Base-by-base conservation (phyloP, 2,797 vertebrate genomes). In the Spinus olivaceus region DNA sequence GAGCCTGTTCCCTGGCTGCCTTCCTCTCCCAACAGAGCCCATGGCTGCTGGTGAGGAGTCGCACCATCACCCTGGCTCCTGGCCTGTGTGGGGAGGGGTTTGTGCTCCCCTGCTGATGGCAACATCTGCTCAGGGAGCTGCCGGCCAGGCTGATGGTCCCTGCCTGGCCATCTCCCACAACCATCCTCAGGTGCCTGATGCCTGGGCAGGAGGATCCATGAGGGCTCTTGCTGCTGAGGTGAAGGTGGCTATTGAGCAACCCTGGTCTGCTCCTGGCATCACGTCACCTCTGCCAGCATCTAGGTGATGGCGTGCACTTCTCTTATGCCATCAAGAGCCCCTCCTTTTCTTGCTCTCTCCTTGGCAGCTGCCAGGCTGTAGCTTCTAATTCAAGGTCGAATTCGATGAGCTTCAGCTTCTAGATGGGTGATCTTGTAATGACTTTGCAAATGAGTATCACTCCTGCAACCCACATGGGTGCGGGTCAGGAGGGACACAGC, bases 71-170 rank as follows among this genome's bases (percentile, higher is more conserved):
- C 27, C 76, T 93, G 89, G 82, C 85, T 91, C 63, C 74, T 0
- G 2, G 71, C 71, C 87, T 1, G 0, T 0, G 0, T 1, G 0
- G 33, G n/a, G 42, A 81, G 54, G 80, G 42, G 14, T 65, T 92
- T 80, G 72, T 3, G 19, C 42, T 90, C 42, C 71, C 88, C 94
- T 77, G 79, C 70, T 0, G 3, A 37, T 22, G 25, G 35, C 41
- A 61, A 92, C 95, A 91, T 91, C 96, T 97, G 96, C 42, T 94
- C 27, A 57, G 50, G 2, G 22, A 56, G 72, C 87, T 81, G 72
- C 71, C 1, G 12, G 76, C 73, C 59, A 53, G 66, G 41, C 49
- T 67, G 71, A 24, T 32, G 59, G 24, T 79, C 51, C 86, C 67
- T 47, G 53, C 49, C 72, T 9, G 3, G 50, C 7, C 2, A 1